phyloP scores from a whole-genome alignment of 2,888 invertebrate genomes.

The Serripes groenlandicus region DNA sequence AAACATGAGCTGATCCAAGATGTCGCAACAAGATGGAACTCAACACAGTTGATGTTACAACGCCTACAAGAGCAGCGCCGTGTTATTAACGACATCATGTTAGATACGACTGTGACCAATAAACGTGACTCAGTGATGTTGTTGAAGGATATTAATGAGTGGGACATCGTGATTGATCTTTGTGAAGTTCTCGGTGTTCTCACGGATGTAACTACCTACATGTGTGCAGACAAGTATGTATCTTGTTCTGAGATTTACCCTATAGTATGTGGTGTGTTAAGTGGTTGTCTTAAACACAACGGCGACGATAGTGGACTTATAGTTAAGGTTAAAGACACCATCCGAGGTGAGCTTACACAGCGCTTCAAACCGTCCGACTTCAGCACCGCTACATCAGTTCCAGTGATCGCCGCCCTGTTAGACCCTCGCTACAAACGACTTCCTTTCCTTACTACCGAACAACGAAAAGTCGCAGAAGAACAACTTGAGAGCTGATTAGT shows the following conservation, averaged over 20 bases:
- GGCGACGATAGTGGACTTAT: conserved; percentile 2
- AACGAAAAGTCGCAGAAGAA: too few relatives aligned
- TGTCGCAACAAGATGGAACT: conserved; percentile 36
- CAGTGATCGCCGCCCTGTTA: too few relatives aligned
- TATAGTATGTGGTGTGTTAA: conserved; percentile 25
- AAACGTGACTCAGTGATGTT: conserved; percentile 15
- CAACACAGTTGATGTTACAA: conserved; percentile 27
- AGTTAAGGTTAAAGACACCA: conserved; percentile 1
- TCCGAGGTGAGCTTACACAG: background rate
- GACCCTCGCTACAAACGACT: too few relatives aligned
- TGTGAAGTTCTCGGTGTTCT: conserved; percentile 12
- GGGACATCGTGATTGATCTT: conserved; percentile 19
- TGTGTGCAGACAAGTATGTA: conserved; percentile 28
- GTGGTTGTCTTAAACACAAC: background rate
- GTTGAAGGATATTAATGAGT: conserved; percentile 26
- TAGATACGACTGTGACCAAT: conserved; percentile 23
- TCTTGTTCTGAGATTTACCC: conserved; percentile 20
- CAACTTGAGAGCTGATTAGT: too few relatives aligned
- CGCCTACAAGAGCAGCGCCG: conserved; percentile 37
- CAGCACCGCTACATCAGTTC: too few relatives aligned
- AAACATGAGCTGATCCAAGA: conserved; percentile 35
- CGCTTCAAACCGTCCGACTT: too few relatives aligned
- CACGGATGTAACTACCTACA: conserved; percentile 18
- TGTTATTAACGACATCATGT: conserved; percentile 21
- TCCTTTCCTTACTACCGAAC: too few relatives aligned